Evolutionary conservation across 2,797 vertebrate genomes (phyloP).

Genomic region (Chelidonichthys spinosus): DNA sequence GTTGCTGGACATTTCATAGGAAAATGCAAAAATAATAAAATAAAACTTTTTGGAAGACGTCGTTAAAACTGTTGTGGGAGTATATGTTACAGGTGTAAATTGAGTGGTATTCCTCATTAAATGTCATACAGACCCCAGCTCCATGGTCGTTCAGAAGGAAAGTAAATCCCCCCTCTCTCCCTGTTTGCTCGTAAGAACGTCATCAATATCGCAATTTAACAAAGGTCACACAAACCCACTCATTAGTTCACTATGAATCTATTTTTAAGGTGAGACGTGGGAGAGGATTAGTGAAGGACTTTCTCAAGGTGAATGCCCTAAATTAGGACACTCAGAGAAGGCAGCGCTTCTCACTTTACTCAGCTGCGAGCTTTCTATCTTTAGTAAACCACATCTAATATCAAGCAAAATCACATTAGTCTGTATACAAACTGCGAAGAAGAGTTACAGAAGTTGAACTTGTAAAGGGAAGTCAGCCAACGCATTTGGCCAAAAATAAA

Average conservation of each 20-base stretch:
- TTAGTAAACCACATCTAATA: conserved; percentile 50
- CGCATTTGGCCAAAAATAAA: not conserved
- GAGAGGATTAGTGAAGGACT: conserved; percentile 65
- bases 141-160: not conserved
- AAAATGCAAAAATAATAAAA: not conserved
- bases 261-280: conserved; percentile 61
- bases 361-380: conserved; percentile 67
- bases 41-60: not conserved
- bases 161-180: not conserved
- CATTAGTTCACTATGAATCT: conserved; percentile 35
- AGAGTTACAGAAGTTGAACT: not conserved
- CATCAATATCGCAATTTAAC: not conserved
- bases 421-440: not conserved
- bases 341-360: conserved; percentile 67
- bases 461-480: not conserved
- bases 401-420: conserved; percentile 7
- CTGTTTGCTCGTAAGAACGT: not conserved
- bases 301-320: conserved; percentile 70
- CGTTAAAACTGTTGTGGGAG: not conserved
- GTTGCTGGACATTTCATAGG: not conserved
- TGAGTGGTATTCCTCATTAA: not conserved
- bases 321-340: conserved; percentile 57
- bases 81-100: not conserved
- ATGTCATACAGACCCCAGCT: not conserved
- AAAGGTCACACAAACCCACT: conserved; percentile 9